Conservation (phyloP, 2,888 invertebrate genomes). For the Dasypolia templi region DNA sequence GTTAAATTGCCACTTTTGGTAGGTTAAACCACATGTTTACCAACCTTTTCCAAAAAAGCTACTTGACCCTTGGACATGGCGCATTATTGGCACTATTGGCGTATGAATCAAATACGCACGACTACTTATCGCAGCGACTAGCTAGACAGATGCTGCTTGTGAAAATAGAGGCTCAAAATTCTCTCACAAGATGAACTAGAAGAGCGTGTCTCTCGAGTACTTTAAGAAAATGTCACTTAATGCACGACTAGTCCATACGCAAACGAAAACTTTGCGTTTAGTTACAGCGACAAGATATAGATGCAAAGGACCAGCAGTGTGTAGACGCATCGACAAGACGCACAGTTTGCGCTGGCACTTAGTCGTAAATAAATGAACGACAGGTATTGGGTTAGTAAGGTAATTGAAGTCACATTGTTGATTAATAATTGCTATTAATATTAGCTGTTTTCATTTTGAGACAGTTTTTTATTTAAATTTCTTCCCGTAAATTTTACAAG, state of each 20-base stretch:
- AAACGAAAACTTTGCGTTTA: background rate
- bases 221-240: no score
- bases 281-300: background rate
- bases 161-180: no score
- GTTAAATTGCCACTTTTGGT: background rate
- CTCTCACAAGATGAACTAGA: no score
- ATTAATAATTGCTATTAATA: no score
- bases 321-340: background rate
- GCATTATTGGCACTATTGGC: no score
- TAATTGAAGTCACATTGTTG: conserved; percentile 2
- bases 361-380: conserved; percentile 13
- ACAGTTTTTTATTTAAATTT: background rate
- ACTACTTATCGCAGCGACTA: no score
- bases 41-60: background rate
- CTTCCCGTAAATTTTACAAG: background rate
- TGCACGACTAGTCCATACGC: no score
- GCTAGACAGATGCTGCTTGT: no score
- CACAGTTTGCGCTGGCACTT: background rate
- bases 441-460: no score
- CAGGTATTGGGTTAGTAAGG: background rate
- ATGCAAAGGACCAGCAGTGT: background rate
- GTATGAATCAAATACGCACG: no score
- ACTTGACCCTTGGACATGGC: background rate
- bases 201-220: no score
- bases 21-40: background rate